phyloP scores from a whole-genome alignment of 1,140 invertebrate species.

The Tetramorium simillimum region DNA sequence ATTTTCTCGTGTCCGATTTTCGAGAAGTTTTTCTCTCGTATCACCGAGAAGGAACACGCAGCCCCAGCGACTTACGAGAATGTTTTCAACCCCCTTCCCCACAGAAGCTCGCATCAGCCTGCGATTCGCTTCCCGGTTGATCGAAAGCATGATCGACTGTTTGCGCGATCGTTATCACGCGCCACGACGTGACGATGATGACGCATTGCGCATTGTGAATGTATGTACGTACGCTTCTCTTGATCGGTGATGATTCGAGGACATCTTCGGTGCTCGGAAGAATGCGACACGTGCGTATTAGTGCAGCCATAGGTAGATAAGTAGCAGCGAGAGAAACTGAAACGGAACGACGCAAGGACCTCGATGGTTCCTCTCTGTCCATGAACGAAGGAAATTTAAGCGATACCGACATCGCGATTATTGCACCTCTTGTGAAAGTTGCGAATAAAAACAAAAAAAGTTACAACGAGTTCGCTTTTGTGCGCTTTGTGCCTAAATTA shows the following conservation, averaged over 20 bases:
- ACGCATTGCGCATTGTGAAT: conserved; percentile 24
- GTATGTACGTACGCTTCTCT: conserved; percentile 61
- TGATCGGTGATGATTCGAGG: conserved; percentile 41
- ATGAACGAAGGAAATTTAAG: not conserved
- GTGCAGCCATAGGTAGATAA: conserved; percentile 67
- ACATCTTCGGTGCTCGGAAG: conserved; percentile 66
- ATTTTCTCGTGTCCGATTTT: not conserved
- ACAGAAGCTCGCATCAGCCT: not conserved
- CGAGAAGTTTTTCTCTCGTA: not conserved
- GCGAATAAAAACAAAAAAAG: not conserved
- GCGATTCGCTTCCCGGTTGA: not conserved
- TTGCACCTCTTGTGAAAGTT: not conserved
- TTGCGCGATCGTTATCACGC: not conserved
- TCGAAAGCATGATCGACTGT: not conserved
- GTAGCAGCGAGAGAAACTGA: conserved; percentile 60
- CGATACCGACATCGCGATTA: not conserved
- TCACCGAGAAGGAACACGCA: not conserved
- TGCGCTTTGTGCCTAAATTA: not conserved
- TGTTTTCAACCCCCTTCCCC: not conserved
- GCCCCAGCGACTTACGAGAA: not conserved
- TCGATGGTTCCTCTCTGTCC: conserved; percentile 12
- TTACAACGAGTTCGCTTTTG: not conserved
- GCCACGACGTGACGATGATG: conserved; percentile 17
- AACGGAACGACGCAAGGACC: conserved; percentile 69
- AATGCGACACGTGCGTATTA: conserved; percentile 66